Base-by-base conservation (phyloP, 2,797 vertebrate genomes). In the Mallotus villosus region DNA sequence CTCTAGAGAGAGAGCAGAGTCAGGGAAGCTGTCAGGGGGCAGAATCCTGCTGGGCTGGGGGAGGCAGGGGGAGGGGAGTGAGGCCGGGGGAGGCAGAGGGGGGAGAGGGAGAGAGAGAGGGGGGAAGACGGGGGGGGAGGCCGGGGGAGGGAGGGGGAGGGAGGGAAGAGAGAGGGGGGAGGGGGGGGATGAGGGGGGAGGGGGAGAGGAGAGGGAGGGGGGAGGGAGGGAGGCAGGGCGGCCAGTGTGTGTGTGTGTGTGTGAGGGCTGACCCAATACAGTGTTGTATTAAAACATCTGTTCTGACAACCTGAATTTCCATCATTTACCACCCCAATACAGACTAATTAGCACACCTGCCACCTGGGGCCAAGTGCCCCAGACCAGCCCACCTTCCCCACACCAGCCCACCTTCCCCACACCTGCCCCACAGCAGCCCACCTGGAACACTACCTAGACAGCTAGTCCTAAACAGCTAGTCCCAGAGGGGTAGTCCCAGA, bases 271-370 rank as follows among this genome's bases (percentile, higher is more conserved):
- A 94, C 93, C 93, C 94, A 92, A 95, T 94, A 93, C 90, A 92
- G 91, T 91, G 88, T 94, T 94, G 90, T 92, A 93, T 92, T 92
- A 93, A 96, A 94, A 91, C 77, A 85, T 94, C 92, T 92, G 93
- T 88, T 63, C 88, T 91, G 93, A 91, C 92, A 93, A 92, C 90
- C 90, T 83, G 80, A 91, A 86, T 87, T 95, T 90, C 92, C 88
- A 91, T 92, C 92, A 97, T 96, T 96, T 95, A 95, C 96, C 95
- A 94, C 88, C 92, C 90, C 93, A 95, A 97, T 97, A 97, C 91
- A 85, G 89, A 86, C 86, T 95, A 96, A 97, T 97, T 97, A 97
- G 93, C 88, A 87, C 88, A 9, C 37, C 37, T 41, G 37, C 37
- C 37, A 41, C 37, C 37, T 41, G 37, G 37, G 9, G 37, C 37